Base-by-base conservation (phyloP, 64 coral and sea anemone species). In the Actinia tenebrosa region DNA sequence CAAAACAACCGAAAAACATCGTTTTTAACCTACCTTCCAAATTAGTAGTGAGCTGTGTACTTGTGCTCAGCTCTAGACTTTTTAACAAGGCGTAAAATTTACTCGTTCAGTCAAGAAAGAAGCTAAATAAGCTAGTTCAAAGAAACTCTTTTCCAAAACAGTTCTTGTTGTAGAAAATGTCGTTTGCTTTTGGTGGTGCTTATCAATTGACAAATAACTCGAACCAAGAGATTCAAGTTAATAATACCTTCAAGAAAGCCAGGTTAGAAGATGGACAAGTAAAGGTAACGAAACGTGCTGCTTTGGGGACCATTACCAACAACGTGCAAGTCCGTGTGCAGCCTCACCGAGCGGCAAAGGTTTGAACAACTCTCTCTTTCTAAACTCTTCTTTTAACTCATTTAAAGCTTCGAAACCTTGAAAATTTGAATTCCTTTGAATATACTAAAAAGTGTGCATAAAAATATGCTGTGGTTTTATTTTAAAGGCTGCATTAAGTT, bases 281-380 rank as follows among this genome's bases (percentile, higher is more conserved):
- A 11, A 92, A 87, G 69, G 82, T 89, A 56, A 89, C 87, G 45
- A 95, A 92, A 82, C 88, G 94, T 20, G 91, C 94, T 10, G 94
- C 89, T 88, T 93, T 96, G 44, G 85, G 94, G 6, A 96, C 94
- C 44, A 96, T 96, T 26, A 96, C 94, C 13, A 96, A 96, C 91
- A 96, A 96, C 75, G 91, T 89, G 59, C 84, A 86, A 87, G 84
- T 96, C 55, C 85, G 94, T 93, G 89, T 96, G 80, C 94, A 96
- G 86, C 94, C 94, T 80, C 88, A 83, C 82, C 91, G 94, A 64
- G 94, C 94, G 80, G 94, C 94, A 18, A 96, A 96, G 91, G 91
- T 92, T 92, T 88, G 86, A 19, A 46, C 56, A 58, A 58, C 56
- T 58, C 56, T 58, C 30, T 79, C 42, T 79, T 16, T 47, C 9